Evolutionary conservation across 2,797 vertebrate genomes (phyloP).

Genomic region (Poecile montanus): DNA sequence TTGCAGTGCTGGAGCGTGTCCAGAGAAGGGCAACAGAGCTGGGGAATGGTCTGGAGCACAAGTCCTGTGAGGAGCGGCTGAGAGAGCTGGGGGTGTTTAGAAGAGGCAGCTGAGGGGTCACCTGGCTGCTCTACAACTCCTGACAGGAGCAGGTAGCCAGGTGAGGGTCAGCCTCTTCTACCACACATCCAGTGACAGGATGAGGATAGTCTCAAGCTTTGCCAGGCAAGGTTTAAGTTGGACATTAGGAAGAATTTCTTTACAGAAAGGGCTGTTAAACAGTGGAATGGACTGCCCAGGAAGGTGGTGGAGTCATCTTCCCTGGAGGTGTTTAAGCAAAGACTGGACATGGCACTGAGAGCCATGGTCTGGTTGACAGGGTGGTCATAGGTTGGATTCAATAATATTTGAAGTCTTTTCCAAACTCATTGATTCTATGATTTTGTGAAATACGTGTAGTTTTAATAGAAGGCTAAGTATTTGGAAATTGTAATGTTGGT

Average conservation of each 20-base stretch:
- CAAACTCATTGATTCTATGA: not conserved
- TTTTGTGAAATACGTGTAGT: not conserved
- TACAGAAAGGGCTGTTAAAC: not conserved
- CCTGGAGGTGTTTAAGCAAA: not conserved
- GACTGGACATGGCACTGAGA: not conserved
- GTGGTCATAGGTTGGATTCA: not conserved
- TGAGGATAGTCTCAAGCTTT: not conserved
- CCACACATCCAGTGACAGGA: not conserved
- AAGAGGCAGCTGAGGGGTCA: not conserved
- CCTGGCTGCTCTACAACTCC: not conserved
- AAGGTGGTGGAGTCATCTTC: not conserved
- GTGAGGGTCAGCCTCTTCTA: fast-evolving
- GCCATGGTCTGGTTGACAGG: not conserved
- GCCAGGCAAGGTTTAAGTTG: not conserved
- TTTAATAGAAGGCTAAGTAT: not conserved
- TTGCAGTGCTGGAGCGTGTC: fast-evolving
- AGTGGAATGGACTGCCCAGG: not conserved
- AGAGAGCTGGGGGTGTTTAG: not conserved
- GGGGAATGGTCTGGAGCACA: not conserved
- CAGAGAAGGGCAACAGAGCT: fast-evolving
- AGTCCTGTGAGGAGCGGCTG: not conserved
- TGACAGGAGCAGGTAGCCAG: not conserved
- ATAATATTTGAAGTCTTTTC: not conserved
- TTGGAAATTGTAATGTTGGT: not conserved
- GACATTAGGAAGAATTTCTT: not conserved